Evolutionary conservation across 2,888 invertebrate genomes (phyloP), one percentile per base, ranked within the genome.

Genomic region (Oxytorus armatus): DNA sequence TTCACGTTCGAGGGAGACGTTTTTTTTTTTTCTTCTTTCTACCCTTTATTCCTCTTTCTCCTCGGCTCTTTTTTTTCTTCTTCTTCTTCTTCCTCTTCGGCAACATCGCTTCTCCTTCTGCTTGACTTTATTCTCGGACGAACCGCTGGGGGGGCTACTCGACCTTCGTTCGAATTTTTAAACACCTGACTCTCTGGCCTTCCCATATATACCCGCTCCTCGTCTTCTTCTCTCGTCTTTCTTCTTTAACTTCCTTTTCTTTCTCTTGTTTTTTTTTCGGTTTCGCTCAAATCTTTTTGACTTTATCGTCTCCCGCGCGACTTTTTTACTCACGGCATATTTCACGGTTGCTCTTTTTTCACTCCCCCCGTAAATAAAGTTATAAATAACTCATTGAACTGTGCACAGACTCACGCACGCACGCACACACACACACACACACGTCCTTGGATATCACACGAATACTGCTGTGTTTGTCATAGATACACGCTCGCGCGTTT

Each of bases 301-400:
- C 23, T 33, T 63, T 25, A 42, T 57, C 29, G 42, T 65, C 7
- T 18, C 11, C n/a, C 18, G 47, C 55, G 14, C 47, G 14, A 39
- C 23, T 68, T 66, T n/a, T n/a, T 49, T 39, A 29, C 55, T 65
- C 44, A 7, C n/a, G 53, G 5, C 25, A 25, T 66, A 25, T 66
- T 14, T 3, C 57, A 18, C 51, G 42, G 36, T 16, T 42, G 49
- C 21, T 55, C 49, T 23, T 49, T 59, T 29, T n/a, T n/a, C n/a
- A 49, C 36, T 55, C 76, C 57, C 77, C 77, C 77, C 66, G 61
- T 75, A 81, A 83, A 82, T 83, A 84, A 82, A 86, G 82, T 84
- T 88, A 88, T 87, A 88, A 88, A 87, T 88, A 86, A 83, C 84
- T 78, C 82, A 75, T 81, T 75, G 76, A 80, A 80, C 77, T 47